These are phyloP conservation scores for Corythornis madagascariensis DNA, from an alignment of 2,113 vertebrate species.

Conservation along the genomic window DNA sequence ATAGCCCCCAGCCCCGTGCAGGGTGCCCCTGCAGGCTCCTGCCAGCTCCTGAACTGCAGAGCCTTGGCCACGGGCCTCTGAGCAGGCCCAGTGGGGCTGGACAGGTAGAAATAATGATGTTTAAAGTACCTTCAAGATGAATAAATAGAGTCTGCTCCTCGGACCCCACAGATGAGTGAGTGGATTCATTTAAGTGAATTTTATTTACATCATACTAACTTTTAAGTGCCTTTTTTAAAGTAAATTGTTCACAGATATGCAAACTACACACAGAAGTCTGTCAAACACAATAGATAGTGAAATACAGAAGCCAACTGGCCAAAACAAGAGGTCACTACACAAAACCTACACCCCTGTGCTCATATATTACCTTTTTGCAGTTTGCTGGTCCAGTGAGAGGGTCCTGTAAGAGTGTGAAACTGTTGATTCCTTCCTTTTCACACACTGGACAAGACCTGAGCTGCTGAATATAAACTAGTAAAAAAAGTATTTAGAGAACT, in stretches of 20 bases:
- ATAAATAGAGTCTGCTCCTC: not conserved
- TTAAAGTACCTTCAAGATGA: not conserved
- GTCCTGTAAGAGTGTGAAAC: not conserved
- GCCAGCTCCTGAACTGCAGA: not conserved
- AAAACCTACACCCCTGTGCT: not conserved
- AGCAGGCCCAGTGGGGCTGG: not conserved
- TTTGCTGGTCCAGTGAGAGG: not conserved
- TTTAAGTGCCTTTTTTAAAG: not conserved
- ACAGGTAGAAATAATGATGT: not conserved
- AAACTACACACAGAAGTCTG: not conserved
- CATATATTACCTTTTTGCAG: not conserved
- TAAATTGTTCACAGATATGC: not conserved
- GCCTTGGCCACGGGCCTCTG: not conserved
- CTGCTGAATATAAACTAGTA: not conserved
- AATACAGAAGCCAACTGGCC: not conserved
- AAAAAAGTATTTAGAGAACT: not conserved
- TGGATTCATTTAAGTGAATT: not conserved
- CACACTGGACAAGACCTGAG: not conserved
- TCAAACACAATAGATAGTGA: not conserved
- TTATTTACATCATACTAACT: not conserved
- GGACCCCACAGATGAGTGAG: not conserved
- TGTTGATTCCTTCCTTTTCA: not conserved
- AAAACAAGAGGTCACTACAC: not conserved
- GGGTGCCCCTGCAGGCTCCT: not conserved
- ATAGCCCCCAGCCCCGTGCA: rapidly evolving